Conservation (phyloP, 2,113 vertebrate species). For the Taurulus bubalis region DNA sequence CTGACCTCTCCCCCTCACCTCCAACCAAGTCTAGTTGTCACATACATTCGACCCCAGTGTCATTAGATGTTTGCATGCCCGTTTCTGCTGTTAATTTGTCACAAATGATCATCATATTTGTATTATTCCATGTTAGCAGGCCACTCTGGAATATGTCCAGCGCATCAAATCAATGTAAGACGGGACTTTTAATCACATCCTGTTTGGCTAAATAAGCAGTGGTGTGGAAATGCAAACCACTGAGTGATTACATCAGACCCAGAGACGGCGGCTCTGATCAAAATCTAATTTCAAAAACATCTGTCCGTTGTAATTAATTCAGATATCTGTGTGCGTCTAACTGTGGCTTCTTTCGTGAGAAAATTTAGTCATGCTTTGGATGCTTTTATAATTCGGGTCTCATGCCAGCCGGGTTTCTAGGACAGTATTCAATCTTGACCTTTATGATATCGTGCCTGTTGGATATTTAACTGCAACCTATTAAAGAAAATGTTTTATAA, state of each 20-base stretch:
- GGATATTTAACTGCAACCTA: conserved; percentile 29
- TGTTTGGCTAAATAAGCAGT: conserved; percentile 54
- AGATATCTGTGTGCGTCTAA: conserved; percentile 10
- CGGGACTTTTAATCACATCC: conserved; percentile 56
- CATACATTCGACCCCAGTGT: conserved; percentile 42
- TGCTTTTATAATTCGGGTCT: conserved; percentile 18
- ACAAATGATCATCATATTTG: conserved; percentile 39
- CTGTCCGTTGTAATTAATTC: conserved; percentile 51
- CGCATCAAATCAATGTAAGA: conserved; percentile 34
- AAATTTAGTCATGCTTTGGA: neutral
- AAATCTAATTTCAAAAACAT: conserved; percentile 61
- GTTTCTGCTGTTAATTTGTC: conserved; percentile 50
- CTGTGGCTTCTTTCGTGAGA: conserved; percentile 22
- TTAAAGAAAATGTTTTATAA: conserved; percentile 11
- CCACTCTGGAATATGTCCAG: conserved; percentile 29
- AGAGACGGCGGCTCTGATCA: conserved; percentile 52
- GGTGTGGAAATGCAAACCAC: conserved; percentile 53
- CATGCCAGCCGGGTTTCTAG: conserved; percentile 24
- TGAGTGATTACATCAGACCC: conserved; percentile 40
- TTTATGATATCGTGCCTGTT: conserved; percentile 29
- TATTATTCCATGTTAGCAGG: conserved; percentile 38
- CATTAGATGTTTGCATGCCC: conserved; percentile 19
- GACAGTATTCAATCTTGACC: conserved; percentile 35
- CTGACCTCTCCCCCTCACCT: no score
- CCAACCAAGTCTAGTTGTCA: conserved; percentile 8